phyloP scores from a whole-genome alignment of 2,888 invertebrate genomes.

The Acanthoscelides obtectus region DNA sequence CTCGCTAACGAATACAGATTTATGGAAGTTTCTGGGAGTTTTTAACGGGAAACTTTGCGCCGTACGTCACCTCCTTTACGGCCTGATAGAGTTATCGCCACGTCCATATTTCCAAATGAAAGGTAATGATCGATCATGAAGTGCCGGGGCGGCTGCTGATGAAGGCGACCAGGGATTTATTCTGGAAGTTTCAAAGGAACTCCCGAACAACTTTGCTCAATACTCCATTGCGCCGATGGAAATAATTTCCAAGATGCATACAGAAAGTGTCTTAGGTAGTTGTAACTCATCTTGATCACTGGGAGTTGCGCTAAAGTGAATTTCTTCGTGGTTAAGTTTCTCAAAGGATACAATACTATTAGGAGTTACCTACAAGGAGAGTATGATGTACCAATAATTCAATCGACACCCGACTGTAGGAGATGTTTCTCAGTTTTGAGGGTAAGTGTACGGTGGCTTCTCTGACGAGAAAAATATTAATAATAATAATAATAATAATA shows the following conservation, averaged over 20 bases:
- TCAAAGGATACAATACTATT: too few species aligned
- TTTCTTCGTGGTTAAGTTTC: not conserved
- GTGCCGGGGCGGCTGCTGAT: not conserved
- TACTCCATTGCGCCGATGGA: not conserved
- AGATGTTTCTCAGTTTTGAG: too few species aligned
- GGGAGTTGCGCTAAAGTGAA: not conserved
- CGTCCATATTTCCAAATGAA: not conserved
- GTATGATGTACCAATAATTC: too few species aligned
- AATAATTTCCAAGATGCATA: not conserved
- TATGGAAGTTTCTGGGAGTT: not conserved
- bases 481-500: too few species aligned
- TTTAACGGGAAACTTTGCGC: not conserved
- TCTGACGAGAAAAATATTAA: too few species aligned
- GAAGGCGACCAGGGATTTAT: not conserved
- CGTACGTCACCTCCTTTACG: not conserved
- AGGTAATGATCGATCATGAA: not conserved
- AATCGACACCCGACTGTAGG: too few species aligned
- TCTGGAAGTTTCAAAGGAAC: not conserved
- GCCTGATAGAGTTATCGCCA: not conserved
- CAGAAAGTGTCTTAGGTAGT: not conserved
- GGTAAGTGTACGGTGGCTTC: too few species aligned
- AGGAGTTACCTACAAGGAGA: too few species aligned
- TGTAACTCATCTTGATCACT: not conserved
- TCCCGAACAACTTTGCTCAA: not conserved
- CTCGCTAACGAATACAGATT: not conserved